Conservation (phyloP, 2,888 invertebrate genomes). For the Shargacucullia verbasci region DNA sequence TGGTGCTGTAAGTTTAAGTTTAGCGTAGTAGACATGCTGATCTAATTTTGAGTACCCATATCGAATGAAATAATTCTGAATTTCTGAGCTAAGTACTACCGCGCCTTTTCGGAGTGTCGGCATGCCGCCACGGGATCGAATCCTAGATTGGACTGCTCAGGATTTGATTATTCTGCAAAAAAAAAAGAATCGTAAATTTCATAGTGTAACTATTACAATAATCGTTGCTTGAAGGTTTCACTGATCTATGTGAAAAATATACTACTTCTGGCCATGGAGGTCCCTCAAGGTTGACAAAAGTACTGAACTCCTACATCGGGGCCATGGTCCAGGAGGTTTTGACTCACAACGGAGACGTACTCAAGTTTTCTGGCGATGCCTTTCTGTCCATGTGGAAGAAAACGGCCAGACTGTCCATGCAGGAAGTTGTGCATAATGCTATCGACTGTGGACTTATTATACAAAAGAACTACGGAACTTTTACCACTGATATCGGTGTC, state of each 20-base stretch:
- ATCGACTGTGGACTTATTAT: conserved; percentile 91
- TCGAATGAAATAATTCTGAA: too few relatives aligned
- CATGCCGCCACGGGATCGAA: too few relatives aligned
- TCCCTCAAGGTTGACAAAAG: conserved; percentile 91
- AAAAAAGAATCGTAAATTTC: too few relatives aligned
- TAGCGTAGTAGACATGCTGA: too few relatives aligned
- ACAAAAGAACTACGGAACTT: conserved; percentile 91
- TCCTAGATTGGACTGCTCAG: too few relatives aligned
- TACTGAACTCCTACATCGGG: conserved; percentile 92
- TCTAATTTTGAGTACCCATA: too few relatives aligned
- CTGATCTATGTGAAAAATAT: conserved; percentile 91
- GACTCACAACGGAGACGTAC: conserved; percentile 90
- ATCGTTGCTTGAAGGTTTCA: conserved; percentile 85
- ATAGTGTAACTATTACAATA: too few relatives aligned
- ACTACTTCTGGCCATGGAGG: conserved; percentile 91
- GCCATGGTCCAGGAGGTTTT: conserved; percentile 92
- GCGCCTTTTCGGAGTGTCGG: too few relatives aligned
- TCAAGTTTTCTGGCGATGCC: conserved; percentile 92
- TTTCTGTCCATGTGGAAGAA: conserved; percentile 92
- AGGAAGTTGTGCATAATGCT: conserved; percentile 90
- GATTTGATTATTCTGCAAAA: too few relatives aligned
- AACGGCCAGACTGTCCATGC: conserved; percentile 84
- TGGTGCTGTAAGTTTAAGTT: too few relatives aligned
- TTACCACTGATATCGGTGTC: conserved; percentile 90
- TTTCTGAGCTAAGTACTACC: too few relatives aligned